phyloP scores from a whole-genome alignment of 2,888 invertebrate genomes.

The Cloeon dipterum region DNA sequence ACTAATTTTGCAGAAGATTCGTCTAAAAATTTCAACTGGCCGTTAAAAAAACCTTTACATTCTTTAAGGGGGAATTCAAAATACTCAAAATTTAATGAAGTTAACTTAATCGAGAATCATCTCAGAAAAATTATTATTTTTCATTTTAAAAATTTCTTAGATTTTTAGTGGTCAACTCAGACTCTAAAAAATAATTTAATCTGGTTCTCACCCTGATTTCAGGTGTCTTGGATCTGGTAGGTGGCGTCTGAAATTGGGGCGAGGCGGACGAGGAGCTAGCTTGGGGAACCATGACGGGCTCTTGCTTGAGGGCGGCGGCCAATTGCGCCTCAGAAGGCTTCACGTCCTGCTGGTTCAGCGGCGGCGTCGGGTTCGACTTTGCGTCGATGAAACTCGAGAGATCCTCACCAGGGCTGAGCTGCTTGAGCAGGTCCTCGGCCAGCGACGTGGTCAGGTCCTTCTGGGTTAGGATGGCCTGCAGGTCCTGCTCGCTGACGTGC shows the following conservation, averaged over 20 bases:
- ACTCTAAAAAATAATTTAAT: no score
- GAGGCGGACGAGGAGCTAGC: neutral
- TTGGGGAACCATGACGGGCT: neutral
- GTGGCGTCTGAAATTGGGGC: neutral
- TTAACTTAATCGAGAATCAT: no score
- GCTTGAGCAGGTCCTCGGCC: constrained; percentile 71
- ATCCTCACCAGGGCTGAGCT: constrained; percentile 29
- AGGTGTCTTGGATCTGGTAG: constrained; percentile 2
- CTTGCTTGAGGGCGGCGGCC: neutral
- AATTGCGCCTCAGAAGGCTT: neutral
- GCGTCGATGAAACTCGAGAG: neutral
- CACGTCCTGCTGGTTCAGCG: neutral
- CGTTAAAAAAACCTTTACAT: no score
- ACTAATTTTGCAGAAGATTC: no score
- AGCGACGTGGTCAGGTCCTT: constrained; percentile 54
- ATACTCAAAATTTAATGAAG: no score
- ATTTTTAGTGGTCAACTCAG: no score
- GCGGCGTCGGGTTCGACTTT: neutral
- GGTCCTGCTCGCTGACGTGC: constrained; percentile 39
- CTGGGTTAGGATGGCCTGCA: constrained; percentile 46
- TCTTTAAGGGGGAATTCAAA: no score
- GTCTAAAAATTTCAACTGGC: no score
- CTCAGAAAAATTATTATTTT: no score
- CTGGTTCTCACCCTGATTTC: neutral
- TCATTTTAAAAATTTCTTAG: no score